Percentiles rank a stretch among this genome's conserved stretches.
These are phyloP conservation scores for Leiothrix lutea DNA, from an alignment of 2,113 vertebrate genomes.

Conservation along the genomic window DNA sequence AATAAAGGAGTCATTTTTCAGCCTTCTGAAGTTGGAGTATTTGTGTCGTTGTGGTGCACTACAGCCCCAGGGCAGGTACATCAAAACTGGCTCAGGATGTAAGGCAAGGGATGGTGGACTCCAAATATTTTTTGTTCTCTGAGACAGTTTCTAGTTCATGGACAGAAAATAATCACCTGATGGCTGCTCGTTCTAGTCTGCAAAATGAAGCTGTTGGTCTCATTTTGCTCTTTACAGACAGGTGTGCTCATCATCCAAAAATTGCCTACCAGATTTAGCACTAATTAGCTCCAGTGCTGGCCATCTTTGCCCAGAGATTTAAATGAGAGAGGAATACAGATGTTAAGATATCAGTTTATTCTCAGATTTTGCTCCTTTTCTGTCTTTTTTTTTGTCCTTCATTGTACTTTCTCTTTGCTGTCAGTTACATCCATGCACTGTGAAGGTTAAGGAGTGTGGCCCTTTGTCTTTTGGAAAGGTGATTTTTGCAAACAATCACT, in stretches of 20 bases:
- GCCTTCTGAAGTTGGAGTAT: no score
- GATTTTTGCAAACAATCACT: not conserved
- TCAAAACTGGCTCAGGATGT: not conserved
- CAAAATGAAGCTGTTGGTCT: not conserved
- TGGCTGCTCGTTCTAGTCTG: not conserved
- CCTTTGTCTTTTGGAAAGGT: not conserved
- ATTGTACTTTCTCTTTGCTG: not conserved
- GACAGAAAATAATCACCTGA: not conserved
- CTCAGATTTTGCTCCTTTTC: not conserved
- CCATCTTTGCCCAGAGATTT: not conserved
- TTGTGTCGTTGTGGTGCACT: no score
- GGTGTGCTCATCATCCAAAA: not conserved
- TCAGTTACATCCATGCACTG: accelerated
- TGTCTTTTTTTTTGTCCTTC: not conserved
- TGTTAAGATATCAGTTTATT: not conserved
- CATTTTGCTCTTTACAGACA: not conserved
- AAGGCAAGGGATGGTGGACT: not conserved
- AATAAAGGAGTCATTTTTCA: no score
- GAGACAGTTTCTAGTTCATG: not conserved
- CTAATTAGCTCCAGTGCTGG: not conserved
- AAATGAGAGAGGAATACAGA: not conserved
- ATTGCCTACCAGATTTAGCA: not conserved
- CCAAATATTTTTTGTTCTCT: not conserved
- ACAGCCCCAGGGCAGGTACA: not conserved
- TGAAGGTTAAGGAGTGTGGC: not conserved